Evolutionary conservation across 2,888 invertebrate species (phyloP).

Genomic region (Laspeyria flexula): DNA sequence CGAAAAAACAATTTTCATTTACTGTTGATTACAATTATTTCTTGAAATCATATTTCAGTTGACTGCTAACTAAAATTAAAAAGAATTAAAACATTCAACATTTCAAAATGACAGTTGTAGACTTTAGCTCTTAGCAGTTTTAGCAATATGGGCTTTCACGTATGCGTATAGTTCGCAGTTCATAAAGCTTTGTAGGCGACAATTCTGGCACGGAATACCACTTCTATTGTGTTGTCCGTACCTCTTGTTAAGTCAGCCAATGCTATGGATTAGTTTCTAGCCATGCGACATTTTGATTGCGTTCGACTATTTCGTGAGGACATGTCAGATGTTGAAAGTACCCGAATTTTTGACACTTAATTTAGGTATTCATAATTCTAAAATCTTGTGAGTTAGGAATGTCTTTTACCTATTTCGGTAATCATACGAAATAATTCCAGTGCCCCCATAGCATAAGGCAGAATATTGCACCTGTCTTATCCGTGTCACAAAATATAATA

Average conservation of each 20-base stretch:
- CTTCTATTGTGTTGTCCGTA: conserved; percentile 11
- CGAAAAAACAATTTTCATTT: no score
- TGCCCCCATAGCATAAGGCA: no score
- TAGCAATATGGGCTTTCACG: conserved; percentile 18
- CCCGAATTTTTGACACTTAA: no score
- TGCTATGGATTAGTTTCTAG: not conserved
- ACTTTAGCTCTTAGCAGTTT: not conserved
- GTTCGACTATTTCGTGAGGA: no score
- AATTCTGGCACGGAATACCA: not conserved
- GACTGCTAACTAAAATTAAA: not conserved
- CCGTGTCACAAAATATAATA: no score
- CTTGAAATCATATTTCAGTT: not conserved
- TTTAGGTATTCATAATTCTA: no score
- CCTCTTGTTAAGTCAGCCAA: not conserved
- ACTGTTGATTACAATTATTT: no score
- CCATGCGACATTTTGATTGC: not conserved
- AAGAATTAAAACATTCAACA: not conserved
- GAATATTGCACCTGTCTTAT: no score
- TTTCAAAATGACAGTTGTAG: conserved; percentile 2
- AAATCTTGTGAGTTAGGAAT: no score
- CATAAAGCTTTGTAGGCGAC: conserved; percentile 19
- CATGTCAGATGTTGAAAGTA: no score
- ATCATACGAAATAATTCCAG: no score
- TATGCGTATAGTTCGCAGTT: conserved; percentile 13
- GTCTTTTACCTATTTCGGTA: no score